These are phyloP conservation scores for Charina bottae DNA, from an alignment of 2,113 vertebrate species.

Conservation along the genomic window DNA sequence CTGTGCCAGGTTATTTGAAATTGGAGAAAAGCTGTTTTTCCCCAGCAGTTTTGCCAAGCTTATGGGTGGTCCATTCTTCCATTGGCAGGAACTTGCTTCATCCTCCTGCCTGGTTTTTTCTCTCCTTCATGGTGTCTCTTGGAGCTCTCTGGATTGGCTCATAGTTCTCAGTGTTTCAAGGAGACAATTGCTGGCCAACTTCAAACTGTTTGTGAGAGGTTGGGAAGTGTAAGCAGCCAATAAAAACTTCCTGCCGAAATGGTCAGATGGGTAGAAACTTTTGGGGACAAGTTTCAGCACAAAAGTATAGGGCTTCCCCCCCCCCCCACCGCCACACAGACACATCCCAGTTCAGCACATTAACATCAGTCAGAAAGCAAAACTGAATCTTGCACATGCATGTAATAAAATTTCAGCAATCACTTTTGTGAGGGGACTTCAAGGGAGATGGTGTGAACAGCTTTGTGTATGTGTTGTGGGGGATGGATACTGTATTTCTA, in stretches of 20 bases:
- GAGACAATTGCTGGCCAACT: background rate
- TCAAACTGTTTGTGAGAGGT: background rate
- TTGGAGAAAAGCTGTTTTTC: background rate
- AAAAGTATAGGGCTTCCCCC: background rate
- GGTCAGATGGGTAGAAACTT: background rate
- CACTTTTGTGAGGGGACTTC: background rate
- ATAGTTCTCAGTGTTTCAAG: background rate
- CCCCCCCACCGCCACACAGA: too few species aligned
- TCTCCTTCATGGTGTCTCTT: background rate
- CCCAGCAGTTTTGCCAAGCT: background rate
- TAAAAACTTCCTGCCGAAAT: background rate
- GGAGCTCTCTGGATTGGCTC: background rate
- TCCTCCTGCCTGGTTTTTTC: background rate
- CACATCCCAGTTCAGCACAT: background rate
- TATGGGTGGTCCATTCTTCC: background rate
- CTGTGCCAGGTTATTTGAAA: background rate
- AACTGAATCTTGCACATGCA: background rate
- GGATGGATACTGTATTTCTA: background rate
- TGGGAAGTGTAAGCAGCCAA: background rate
- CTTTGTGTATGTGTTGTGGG: background rate
- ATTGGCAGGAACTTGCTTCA: background rate
- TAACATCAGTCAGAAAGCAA: background rate
- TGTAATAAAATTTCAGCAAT: background rate
- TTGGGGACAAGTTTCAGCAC: background rate
- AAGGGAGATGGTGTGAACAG: background rate